phyloP scores from a whole-genome alignment of 2,888 invertebrate species.

The Lasioglossum vierecki region DNA sequence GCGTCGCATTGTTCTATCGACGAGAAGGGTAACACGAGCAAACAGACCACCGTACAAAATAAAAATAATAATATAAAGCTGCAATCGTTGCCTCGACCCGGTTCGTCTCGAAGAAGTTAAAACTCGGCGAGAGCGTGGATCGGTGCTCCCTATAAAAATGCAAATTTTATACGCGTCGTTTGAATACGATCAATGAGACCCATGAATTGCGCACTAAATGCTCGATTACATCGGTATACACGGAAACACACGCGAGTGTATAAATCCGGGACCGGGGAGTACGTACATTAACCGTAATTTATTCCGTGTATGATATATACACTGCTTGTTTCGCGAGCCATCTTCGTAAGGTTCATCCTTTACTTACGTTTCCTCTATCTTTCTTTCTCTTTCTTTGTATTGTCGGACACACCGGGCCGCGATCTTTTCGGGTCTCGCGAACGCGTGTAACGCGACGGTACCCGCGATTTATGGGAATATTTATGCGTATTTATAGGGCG shows the following conservation, averaged over 20 bases:
- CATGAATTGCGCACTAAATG: conserved; percentile 54
- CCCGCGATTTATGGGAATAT: conserved; percentile 78
- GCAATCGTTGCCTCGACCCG: conserved; percentile 2
- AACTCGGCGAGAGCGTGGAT: neutral
- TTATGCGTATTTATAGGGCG: conserved; percentile 77
- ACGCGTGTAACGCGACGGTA: conserved; percentile 72
- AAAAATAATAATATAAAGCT: neutral
- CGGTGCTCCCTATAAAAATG: conserved; percentile 33
- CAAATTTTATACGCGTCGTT: conserved; percentile 41
- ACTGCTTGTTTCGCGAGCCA: conserved; percentile 41
- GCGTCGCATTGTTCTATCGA: conserved; percentile 16
- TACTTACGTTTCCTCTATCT: conserved; percentile 18
- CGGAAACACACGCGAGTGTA: conserved; percentile 48
- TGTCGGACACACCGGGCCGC: conserved; percentile 10
- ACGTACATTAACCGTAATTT: conserved; percentile 60
- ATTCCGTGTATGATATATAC: conserved; percentile 63
- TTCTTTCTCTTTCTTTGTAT: neutral
- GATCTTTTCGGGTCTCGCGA: conserved; percentile 45
- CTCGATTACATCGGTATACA: conserved; percentile 59
- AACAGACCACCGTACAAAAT: neutral
- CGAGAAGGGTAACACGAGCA: neutral
- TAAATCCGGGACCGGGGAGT: conserved; percentile 47
- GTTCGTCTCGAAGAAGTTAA: conserved; percentile 9
- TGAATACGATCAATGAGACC: conserved; percentile 47
- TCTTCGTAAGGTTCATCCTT: conserved; percentile 15